Conservation (phyloP, 2,888 invertebrate genomes). For the Eudasyphora cyanicolor region DNA sequence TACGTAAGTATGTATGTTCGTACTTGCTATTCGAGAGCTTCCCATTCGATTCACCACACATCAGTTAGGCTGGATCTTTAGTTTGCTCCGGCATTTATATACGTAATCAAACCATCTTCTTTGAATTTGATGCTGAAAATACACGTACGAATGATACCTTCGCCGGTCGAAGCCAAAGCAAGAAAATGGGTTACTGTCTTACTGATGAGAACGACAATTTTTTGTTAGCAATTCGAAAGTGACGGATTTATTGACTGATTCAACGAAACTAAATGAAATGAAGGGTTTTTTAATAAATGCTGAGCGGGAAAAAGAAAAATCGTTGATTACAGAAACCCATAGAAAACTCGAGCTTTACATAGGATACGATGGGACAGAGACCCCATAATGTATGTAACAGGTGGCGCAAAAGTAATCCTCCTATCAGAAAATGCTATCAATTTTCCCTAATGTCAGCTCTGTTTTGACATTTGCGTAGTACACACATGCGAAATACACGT, state of each 20-base stretch:
- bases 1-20: not conserved
- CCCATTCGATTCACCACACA: slow-evolving; percentile 3
- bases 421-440: too few relatives aligned
- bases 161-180: slow-evolving; percentile 33
- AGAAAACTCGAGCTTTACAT: not conserved
- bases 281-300: too few relatives aligned
- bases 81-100: slow-evolving; percentile 40
- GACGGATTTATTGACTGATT: slow-evolving; percentile 61
- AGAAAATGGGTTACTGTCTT: slow-evolving; percentile 26
- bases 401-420: too few relatives aligned
- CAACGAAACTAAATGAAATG: too few relatives aligned
- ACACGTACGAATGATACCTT: slow-evolving; percentile 59
- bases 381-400: too few relatives aligned
- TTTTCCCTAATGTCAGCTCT: too few relatives aligned
- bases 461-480: too few relatives aligned
- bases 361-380: not conserved
- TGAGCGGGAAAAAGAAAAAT: too few relatives aligned
- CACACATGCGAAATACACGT: too few relatives aligned
- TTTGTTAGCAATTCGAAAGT: slow-evolving; percentile 35
- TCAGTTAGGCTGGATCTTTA: not conserved
- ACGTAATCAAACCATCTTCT: slow-evolving; percentile 61
- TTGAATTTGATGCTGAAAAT: slow-evolving; percentile 48
- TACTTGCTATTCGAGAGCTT: not conserved
- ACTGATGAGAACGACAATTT: slow-evolving; percentile 38
- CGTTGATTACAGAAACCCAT: too few relatives aligned